These are phyloP conservation scores for Ateles fusciceps DNA, from an alignment of 2,797 vertebrate species.

Conservation along the genomic window DNA sequence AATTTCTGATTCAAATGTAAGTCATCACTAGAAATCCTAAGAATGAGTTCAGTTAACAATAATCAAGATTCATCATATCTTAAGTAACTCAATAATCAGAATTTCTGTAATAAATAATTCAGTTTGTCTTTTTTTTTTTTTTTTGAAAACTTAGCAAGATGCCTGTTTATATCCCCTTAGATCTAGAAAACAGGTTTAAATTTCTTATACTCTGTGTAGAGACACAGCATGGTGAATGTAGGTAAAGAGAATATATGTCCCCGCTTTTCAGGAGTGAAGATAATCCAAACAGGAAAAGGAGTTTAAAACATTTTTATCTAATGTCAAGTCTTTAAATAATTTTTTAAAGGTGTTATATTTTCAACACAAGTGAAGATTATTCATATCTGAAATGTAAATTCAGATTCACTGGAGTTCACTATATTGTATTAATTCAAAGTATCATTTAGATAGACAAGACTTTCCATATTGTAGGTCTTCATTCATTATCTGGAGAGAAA, in stretches of 20 bases:
- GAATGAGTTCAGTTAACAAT: background rate
- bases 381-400: background rate
- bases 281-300: background rate
- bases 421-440: background rate
- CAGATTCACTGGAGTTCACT: background rate
- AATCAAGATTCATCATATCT: background rate
- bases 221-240: background rate
- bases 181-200: background rate
- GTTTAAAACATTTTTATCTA: conserved; percentile 6
- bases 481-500: background rate
- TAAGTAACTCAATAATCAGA: conserved; percentile 40
- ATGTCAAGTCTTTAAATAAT: background rate
- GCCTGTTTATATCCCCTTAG: background rate
- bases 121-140: background rate
- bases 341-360: background rate
- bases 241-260: background rate
- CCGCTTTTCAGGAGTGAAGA: background rate
- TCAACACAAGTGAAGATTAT: background rate
- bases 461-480: too few relatives aligned
- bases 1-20: background rate
- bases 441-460: background rate
- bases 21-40: background rate
- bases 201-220: background rate
- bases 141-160: background rate
- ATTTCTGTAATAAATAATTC: background rate